Conservation (phyloP, 2,113 vertebrate genomes). For the Grammomys surdaster region DNA sequence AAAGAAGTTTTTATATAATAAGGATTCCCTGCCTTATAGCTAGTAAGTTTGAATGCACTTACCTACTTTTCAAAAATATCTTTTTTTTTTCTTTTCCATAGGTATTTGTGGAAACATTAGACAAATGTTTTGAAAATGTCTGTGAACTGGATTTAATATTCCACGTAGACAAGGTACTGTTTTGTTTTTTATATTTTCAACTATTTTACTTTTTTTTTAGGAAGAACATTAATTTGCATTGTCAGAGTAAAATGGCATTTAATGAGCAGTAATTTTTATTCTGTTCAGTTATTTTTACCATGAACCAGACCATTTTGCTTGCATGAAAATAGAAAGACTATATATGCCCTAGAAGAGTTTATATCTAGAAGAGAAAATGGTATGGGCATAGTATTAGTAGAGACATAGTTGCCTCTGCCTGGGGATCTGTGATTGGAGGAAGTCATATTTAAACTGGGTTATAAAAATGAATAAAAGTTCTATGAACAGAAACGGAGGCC, state of each 20-base stretch:
- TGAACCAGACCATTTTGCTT: not conserved
- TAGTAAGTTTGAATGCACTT: slow-evolving; percentile 44
- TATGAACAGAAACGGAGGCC: not conserved
- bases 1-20: not conserved
- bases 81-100: slow-evolving; percentile 80
- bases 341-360: not conserved
- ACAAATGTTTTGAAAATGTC: slow-evolving; percentile 99
- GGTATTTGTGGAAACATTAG: slow-evolving; percentile 99
- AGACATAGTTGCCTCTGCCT: not conserved
- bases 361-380: not conserved
- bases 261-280: not conserved
- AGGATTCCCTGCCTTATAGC: slow-evolving; percentile 43
- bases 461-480: not conserved
- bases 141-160: slow-evolving; percentile 99
- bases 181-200: slow-evolving; percentile 61
- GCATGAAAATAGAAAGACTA: not conserved
- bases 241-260: slow-evolving; percentile 49
- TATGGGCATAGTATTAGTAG: not conserved
- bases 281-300: not conserved
- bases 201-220: not conserved
- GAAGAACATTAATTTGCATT: slow-evolving; percentile 54
- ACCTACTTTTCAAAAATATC: slow-evolving; percentile 65
- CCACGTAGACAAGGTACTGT: slow-evolving; percentile 98
- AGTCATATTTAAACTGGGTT: slow-evolving; percentile 30
- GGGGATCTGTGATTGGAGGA: not conserved